These are phyloP conservation scores for Aporrectodea caliginosa DNA, from an alignment of 1,140 invertebrate genomes.

Conservation along the genomic window DNA sequence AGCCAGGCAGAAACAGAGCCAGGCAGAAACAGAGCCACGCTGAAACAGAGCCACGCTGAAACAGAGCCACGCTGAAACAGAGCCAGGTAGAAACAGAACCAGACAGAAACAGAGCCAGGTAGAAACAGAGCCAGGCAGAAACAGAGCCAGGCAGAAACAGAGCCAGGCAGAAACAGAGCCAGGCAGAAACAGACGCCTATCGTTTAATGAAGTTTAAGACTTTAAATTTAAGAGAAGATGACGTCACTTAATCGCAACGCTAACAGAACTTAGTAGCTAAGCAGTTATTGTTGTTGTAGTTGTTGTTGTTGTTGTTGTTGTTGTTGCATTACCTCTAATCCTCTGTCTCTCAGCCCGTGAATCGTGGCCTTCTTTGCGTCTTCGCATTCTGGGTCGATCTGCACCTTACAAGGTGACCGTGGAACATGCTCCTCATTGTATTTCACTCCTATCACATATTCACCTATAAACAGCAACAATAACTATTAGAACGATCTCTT, in stretches of 20 bases:
- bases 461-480: conserved; percentile 53
- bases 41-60: too few species aligned
- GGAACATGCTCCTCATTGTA: conserved; percentile 98
- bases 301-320: not conserved
- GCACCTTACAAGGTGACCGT: conserved; percentile 89
- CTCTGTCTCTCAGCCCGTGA: conserved; percentile 60
- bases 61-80: too few species aligned
- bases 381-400: conserved; percentile 84
- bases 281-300: not conserved
- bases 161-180: not conserved
- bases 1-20: too few species aligned
- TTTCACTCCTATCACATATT: conserved; percentile 91
- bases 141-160: not conserved
- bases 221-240: not conserved
- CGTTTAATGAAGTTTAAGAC: not conserved
- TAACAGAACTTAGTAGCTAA: not conserved
- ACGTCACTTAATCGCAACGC: not conserved
- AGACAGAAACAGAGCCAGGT: too few species aligned
- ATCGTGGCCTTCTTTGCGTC: conserved; percentile 87
- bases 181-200: not conserved
- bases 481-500: not conserved
- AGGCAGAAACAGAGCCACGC: too few species aligned
- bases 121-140: not conserved
- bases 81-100: too few species aligned
- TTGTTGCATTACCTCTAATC: conserved; percentile 62